Percentiles rank a stretch among this genome's conserved stretches.
Conservation (phyloP, 2,113 vertebrate species). For the Cyanoderma ruficeps region DNA sequence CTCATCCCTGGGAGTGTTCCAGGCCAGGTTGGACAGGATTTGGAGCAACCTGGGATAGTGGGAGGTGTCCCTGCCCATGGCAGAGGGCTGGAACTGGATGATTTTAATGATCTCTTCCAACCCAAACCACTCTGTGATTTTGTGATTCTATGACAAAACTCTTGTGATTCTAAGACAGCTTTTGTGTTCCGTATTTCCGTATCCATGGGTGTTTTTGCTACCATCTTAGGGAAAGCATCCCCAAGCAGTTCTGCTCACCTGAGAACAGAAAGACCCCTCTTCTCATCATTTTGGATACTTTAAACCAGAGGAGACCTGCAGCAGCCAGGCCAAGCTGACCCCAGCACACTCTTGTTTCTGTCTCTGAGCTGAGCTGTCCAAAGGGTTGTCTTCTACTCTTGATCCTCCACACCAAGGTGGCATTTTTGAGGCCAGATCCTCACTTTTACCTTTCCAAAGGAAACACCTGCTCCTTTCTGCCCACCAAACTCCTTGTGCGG, state of each 20-base stretch:
- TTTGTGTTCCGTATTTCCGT: accelerated
- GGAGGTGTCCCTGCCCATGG: neutral
- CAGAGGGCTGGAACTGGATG: neutral
- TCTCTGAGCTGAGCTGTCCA: neutral
- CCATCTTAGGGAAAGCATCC: neutral
- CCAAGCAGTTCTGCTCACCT: neutral
- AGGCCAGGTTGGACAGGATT: accelerated
- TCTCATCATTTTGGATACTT: neutral
- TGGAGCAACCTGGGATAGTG: accelerated
- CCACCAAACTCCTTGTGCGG: neutral
- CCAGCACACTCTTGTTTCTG: neutral
- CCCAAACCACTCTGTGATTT: neutral
- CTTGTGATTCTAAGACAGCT: neutral
- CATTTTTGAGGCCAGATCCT: neutral
- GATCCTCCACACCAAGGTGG: neutral
- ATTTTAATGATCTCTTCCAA: accelerated
- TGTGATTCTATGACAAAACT: neutral
- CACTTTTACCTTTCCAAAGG: neutral
- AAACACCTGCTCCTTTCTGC: neutral
- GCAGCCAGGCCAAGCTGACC: neutral
- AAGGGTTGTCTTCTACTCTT: neutral
- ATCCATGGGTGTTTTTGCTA: neutral
- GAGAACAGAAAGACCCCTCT: neutral
- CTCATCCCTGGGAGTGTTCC: accelerated
- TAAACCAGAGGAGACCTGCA: neutral